phyloP scores from a whole-genome alignment of 64 coral and sea anemone genomes.

The Porites australiensis region DNA sequence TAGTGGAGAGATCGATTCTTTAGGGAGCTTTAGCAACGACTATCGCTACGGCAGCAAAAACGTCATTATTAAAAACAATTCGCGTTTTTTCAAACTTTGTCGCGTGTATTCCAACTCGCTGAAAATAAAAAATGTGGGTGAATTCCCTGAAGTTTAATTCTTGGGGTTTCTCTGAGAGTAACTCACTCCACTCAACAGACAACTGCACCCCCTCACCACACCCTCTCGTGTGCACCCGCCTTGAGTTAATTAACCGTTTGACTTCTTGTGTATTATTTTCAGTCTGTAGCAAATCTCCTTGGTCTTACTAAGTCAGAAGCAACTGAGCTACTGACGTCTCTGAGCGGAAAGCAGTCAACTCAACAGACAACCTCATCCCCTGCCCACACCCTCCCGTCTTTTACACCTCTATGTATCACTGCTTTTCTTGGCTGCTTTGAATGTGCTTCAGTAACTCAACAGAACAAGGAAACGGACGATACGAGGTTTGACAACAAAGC shows the following conservation, averaged over 20 bases:
- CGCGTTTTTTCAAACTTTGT: no score
- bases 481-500: neutral
- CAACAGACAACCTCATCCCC: neutral
- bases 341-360: slow-evolving; percentile 26
- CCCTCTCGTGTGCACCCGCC: neutral
- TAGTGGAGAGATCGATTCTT: no score
- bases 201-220: neutral
- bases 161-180: neutral
- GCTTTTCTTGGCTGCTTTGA: slow-evolving; percentile 82
- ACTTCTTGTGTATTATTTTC: neutral
- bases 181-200: slow-evolving; percentile 13
- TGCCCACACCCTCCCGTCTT: neutral
- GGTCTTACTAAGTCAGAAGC: slow-evolving; percentile 87
- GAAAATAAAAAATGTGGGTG: no score
- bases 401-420: slow-evolving; percentile 19
- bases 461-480: neutral
- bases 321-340: slow-evolving; percentile 62
- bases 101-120: no score
- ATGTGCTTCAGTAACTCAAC: slow-evolving; percentile 12
- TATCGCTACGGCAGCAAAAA: no score
- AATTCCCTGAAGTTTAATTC: no score
- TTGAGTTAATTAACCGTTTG: neutral
- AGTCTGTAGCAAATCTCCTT: slow-evolving; percentile 63
- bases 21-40: no score
- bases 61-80: no score